Evolutionary conservation across 2,113 vertebrate genomes (phyloP).

Genomic region (Epinephelus lanceolatus): DNA sequence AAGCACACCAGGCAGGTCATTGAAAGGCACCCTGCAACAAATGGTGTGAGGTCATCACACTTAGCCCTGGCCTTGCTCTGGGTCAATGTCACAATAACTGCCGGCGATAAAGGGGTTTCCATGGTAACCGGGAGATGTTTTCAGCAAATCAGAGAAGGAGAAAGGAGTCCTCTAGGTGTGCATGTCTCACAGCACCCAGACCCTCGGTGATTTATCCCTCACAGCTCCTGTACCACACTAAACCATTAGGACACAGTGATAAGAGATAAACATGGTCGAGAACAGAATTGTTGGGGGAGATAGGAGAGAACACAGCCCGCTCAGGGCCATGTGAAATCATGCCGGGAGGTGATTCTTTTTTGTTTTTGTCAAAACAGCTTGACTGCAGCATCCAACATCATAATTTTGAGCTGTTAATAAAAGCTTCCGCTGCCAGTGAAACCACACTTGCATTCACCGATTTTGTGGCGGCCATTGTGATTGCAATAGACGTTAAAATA

Average conservation of each 20-base stretch:
- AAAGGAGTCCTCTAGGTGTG: slow-evolving; percentile 51
- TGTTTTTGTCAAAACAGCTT: not conserved
- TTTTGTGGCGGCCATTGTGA: slow-evolving; percentile 10
- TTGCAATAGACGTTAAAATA: slow-evolving; percentile 37
- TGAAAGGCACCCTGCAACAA: slow-evolving; percentile 56
- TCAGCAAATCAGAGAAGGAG: slow-evolving; percentile 50
- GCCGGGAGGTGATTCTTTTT: slow-evolving; percentile 9
- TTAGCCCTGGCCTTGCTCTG: slow-evolving; percentile 57
- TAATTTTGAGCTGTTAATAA: slow-evolving; percentile 51
- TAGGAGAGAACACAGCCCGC: slow-evolving; percentile 19
- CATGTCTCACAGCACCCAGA: slow-evolving; percentile 54
- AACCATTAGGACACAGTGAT: slow-evolving; percentile 65
- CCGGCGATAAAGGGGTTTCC: slow-evolving; percentile 69
- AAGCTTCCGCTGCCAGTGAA: slow-evolving; percentile 36
- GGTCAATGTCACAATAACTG: slow-evolving; percentile 80
- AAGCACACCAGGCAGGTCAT: slow-evolving; percentile 21
- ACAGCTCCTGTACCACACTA: slow-evolving; percentile 41
- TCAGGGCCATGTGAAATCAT: slow-evolving; percentile 20
- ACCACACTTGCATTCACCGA: slow-evolving; percentile 38
- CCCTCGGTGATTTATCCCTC: slow-evolving; percentile 67
- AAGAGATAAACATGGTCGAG: slow-evolving; percentile 57
- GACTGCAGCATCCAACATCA: slow-evolving; percentile 24
- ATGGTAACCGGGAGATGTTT: slow-evolving; percentile 49
- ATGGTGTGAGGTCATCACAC: slow-evolving; percentile 69
- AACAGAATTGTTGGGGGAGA: slow-evolving; percentile 34